Conservation (phyloP, 2,113 vertebrate genomes). For the Planiliza haematocheilus region DNA sequence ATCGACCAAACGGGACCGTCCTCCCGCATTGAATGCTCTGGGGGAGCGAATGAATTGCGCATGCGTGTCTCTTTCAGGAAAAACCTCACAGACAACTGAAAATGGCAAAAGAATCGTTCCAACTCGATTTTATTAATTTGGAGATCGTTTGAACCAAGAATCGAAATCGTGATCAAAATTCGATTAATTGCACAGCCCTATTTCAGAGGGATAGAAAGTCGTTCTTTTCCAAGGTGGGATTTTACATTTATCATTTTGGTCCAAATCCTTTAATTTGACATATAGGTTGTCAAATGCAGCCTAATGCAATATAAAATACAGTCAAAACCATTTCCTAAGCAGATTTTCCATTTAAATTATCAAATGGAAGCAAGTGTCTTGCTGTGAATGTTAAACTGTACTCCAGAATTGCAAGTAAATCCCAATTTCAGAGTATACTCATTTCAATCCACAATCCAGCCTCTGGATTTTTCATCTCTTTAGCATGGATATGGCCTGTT, state of each 20-base stretch:
- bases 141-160: no score
- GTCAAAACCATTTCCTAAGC: conserved; percentile 46
- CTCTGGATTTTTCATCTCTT: conserved; percentile 59
- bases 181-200: no score
- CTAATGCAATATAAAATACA: conserved; percentile 17
- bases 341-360: conserved; percentile 56
- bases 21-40: no score
- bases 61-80: no score
- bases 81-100: no score
- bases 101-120: no score
- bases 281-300: conserved; percentile 29
- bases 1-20: no score
- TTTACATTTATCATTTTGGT: conserved; percentile 60
- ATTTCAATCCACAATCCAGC: conserved; percentile 64
- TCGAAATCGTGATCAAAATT: no score
- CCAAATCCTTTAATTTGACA: conserved; percentile 51
- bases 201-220: no score
- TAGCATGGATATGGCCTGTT: conserved; percentile 47
- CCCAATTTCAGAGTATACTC: conserved; percentile 59
- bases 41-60: no score
- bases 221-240: conserved; percentile 46
- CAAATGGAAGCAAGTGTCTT: conserved; percentile 41
- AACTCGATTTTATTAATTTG: no score
- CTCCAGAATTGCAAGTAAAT: conserved; percentile 50
- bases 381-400: conserved; percentile 46